phyloP scores from a whole-genome alignment of 2,113 vertebrate genomes.

The Spea multiplicata region DNA sequence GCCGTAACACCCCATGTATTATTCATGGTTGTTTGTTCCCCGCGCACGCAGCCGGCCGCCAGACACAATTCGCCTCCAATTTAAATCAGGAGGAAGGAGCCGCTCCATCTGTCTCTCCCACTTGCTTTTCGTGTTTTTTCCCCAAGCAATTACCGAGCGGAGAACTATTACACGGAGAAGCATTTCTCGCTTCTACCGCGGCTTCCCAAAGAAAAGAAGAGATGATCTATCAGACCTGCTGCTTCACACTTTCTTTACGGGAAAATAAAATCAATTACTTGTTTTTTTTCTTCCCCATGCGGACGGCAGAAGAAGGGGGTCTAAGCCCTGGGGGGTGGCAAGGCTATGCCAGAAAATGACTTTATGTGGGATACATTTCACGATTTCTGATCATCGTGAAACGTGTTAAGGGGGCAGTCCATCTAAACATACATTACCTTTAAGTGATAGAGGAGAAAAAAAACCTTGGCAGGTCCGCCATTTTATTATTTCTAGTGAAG shows the following conservation, averaged over 20 bases:
- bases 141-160: constrained; percentile 23
- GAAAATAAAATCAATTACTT: too few relatives aligned
- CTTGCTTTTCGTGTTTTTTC: constrained; percentile 14
- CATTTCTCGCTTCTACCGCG: not conserved
- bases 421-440: too few relatives aligned
- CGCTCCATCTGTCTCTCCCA: constrained; percentile 45
- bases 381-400: too few relatives aligned
- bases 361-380: too few relatives aligned
- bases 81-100: constrained; percentile 30
- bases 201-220: constrained; percentile 7
- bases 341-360: too few relatives aligned
- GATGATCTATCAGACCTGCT: not conserved
- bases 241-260: not conserved
- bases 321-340: too few relatives aligned
- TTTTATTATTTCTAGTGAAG: too few relatives aligned
- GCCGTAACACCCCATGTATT: constrained; percentile 64
- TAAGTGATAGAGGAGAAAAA: too few relatives aligned
- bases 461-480: too few relatives aligned
- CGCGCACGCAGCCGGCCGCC: constrained; percentile 5
- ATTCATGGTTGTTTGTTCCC: constrained; percentile 55
- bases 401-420: too few relatives aligned
- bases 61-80: constrained; percentile 41
- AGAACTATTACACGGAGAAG: not conserved
- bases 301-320: too few relatives aligned
- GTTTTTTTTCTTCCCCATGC: too few relatives aligned